Conservation (phyloP, 1,140 invertebrate species). For the Ceratosolen solmsi region DNA sequence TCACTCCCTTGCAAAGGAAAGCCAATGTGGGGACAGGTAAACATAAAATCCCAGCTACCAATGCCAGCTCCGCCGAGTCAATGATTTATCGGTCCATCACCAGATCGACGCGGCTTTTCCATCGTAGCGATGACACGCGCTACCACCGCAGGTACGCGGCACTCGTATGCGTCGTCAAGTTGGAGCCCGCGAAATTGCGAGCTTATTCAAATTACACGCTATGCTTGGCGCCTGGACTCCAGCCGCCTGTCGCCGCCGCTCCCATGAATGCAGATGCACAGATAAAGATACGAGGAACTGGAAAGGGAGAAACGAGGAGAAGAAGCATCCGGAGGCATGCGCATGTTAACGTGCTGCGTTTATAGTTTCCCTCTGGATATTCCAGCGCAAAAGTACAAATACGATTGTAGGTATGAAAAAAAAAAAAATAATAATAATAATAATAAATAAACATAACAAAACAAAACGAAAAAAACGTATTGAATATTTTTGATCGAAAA, state of each 20-base stretch:
- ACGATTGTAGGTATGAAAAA: background rate
- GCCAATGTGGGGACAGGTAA: background rate
- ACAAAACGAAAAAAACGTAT: too few species aligned
- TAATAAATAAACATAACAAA: too few species aligned
- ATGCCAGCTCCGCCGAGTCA: background rate
- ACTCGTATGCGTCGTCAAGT: background rate
- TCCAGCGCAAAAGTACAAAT: background rate
- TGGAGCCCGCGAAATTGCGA: slow-evolving; percentile 40
- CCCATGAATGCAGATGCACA: background rate
- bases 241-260: background rate
- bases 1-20: background rate
- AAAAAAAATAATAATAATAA: too few species aligned
- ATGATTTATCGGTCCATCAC: background rate
- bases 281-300: slow-evolving; percentile 5
- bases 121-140: too few species aligned
- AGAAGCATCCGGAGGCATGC: background rate
- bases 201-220: slow-evolving; percentile 43
- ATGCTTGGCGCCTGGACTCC: slow-evolving; percentile 9
- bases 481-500: too few species aligned
- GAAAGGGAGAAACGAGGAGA: background rate
- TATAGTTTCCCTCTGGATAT: background rate
- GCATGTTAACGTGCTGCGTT: background rate
- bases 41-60: background rate
- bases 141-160: background rate
- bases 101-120: background rate